Evolutionary conservation across 2,113 vertebrate genomes (phyloP), one percentile per base, ranked within the genome.

Genomic region (Cathartes aura): DNA sequence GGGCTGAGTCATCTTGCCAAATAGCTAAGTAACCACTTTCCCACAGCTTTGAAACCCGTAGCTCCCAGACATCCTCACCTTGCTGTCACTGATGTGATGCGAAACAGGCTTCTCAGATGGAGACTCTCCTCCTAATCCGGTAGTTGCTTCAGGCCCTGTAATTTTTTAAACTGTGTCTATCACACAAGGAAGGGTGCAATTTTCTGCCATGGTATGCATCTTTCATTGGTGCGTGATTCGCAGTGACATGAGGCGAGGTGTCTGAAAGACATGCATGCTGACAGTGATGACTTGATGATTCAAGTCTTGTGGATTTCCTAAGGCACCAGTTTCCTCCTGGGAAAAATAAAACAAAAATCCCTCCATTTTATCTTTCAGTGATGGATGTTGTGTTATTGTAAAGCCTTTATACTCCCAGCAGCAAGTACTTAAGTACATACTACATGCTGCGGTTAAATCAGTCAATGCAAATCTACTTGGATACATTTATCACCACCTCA

Each of bases 261-360:
- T 79, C 66, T 87, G 89, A 89, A 93, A 95, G 90, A 64, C 56
- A 23, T 79, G 76, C 72, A 43, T 0, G 1, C 76, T 94, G 89
- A 96, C 87, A 80, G 56, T 42, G 93, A 88, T 87, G 90, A 81
- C 80, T 91, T 58, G 70, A 91, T 92, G 94, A 91, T 18, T 97
- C 89, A 82, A 75, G 59, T 50, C 66, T 73, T 62, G 50, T 4
- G 5, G 71, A 91, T 91, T 85, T 96, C 87, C 66, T 85, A 93
- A 87, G 45, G 50, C 87, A 97, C 73, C 45, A 5, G 0, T 87
- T 93, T 91, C 67, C 42, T 75, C 78, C 58, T 12, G n/a, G 64
- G 81, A 88, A 68, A 94, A 87, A 87, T 84, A 95, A 95, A 96
- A 87, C 66, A 74, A 92, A 89, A 91, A 76, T 87, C 47, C n/a